Percentiles rank a stretch among this genome's conserved stretches.
Evolutionary conservation across 37 sponge, comb jelly and placozoan genomes (phyloP).

Genomic region (Eunapius fragilis): DNA sequence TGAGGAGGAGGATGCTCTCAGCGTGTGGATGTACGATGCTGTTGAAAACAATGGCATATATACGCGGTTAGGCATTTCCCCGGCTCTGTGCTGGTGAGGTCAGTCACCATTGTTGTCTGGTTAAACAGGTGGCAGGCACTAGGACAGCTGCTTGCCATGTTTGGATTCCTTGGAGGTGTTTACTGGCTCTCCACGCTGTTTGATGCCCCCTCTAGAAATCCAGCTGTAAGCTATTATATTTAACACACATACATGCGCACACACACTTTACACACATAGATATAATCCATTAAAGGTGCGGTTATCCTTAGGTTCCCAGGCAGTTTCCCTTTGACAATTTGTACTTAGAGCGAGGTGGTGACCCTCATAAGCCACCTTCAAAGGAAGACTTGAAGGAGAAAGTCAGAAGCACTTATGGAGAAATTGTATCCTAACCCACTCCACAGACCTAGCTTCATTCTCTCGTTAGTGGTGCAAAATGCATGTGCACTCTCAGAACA

Average conservation of each 20-base stretch:
- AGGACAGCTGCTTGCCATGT: slow-evolving; percentile 62
- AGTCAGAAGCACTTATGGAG: slow-evolving; percentile 46
- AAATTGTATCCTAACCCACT: slow-evolving; percentile 15
- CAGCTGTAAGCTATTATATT: slow-evolving; percentile 65
- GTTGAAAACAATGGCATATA: slow-evolving; percentile 68
- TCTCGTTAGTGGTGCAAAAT: not conserved
- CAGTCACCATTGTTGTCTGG: not conserved
- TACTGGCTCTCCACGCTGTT: slow-evolving; percentile 68
- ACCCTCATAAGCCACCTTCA: slow-evolving; percentile 51
- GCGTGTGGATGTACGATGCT: slow-evolving; percentile 86
- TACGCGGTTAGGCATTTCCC: slow-evolving; percentile 35
- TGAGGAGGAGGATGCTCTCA: slow-evolving; percentile 92
- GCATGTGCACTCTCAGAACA: not conserved
- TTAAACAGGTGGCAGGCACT: slow-evolving; percentile 66
- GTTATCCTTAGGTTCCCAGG: slow-evolving; percentile 73
- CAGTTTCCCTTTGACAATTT: slow-evolving; percentile 91
- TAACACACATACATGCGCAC: not conserved
- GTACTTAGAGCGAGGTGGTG: slow-evolving; percentile 87
- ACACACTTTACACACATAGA: not conserved
- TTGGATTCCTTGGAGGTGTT: slow-evolving; percentile 69
- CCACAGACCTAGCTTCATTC: not conserved
- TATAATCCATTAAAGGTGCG: slow-evolving; percentile 79
- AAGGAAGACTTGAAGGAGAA: slow-evolving; percentile 17
- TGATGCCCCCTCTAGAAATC: slow-evolving; percentile 83
- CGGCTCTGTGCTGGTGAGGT: not conserved